phyloP scores from a whole-genome alignment of 2,888 invertebrate species.

The Caenorhabditis zanzibari region DNA sequence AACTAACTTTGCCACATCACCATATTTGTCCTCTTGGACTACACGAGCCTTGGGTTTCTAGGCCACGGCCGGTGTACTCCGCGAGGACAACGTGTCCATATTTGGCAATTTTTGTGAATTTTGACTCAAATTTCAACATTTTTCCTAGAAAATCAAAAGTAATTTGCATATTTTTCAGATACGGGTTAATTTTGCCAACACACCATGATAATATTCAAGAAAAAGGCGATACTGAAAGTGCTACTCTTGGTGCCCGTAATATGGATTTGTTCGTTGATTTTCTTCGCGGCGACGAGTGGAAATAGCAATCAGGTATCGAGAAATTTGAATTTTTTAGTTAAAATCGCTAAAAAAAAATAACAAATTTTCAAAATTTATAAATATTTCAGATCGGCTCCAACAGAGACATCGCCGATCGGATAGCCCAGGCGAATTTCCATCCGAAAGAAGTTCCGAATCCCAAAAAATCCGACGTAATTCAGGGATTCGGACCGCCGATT shows the following conservation, averaged over 20 bases:
- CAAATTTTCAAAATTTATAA: not conserved
- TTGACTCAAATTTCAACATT: not conserved
- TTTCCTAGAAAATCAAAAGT: not conserved
- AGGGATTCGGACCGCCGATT: slow-evolving; percentile 62
- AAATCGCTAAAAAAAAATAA: not conserved
- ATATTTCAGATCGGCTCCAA: slow-evolving; percentile 52
- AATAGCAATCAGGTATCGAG: slow-evolving; percentile 39
- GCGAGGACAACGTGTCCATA: slow-evolving; percentile 41
- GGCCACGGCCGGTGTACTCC: slow-evolving; percentile 40
- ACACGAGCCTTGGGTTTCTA: slow-evolving; percentile 2
- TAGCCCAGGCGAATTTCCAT: slow-evolving; percentile 33
- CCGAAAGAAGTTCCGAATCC: slow-evolving; percentile 30
- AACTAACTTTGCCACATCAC: not conserved
- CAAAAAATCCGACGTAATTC: slow-evolving; percentile 42
- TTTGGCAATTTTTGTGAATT: slow-evolving; percentile 13
- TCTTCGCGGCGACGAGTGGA: slow-evolving; percentile 74
- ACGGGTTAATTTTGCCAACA: slow-evolving; percentile 55
- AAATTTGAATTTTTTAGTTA: not conserved
- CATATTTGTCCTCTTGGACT: slow-evolving; percentile 15
- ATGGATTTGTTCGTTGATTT: slow-evolving; percentile 81
- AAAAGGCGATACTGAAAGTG: slow-evolving; percentile 73
- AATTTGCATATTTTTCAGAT: slow-evolving; percentile 35
- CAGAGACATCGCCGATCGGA: slow-evolving; percentile 16
- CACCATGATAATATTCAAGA: slow-evolving; percentile 61
- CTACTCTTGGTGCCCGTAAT: slow-evolving; percentile 81